These are phyloP conservation scores for Leptinotarsa rubiginosa DNA, from an alignment of 2,888 invertebrate genomes.

Conservation along the genomic window DNA sequence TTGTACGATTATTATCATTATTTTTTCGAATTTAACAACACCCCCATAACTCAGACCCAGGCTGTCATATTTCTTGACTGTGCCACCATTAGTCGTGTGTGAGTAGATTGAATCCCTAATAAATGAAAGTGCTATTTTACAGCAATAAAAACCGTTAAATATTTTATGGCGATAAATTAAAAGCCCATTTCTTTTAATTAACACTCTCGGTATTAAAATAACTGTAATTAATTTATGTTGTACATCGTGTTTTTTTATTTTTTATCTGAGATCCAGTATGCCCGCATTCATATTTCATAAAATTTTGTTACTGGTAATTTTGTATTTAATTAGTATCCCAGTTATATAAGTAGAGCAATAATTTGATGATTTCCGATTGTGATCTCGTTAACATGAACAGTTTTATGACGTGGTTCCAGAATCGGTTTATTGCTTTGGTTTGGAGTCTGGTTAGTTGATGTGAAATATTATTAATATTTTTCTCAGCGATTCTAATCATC, in stretches of 20 bases:
- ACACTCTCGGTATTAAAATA: slow-evolving; percentile 35
- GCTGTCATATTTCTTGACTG: not conserved
- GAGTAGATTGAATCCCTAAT: slow-evolving; percentile 1
- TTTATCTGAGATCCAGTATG: slow-evolving; percentile 10
- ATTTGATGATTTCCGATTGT: slow-evolving; percentile 39
- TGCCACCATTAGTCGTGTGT: not conserved
- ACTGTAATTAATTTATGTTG: slow-evolving; percentile 38
- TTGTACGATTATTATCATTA: not conserved
- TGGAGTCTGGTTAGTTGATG: slow-evolving; percentile 7
- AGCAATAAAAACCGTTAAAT: slow-evolving; percentile 30
- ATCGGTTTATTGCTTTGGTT: slow-evolving; percentile 10
- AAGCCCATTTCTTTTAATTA: slow-evolving; percentile 34
- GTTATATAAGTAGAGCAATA: slow-evolving; percentile 34
- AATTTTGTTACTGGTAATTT: slow-evolving; percentile 37
- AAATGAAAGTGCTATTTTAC: slow-evolving; percentile 27
- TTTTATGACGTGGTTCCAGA: slow-evolving; percentile 14
- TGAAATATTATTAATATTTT: not conserved
- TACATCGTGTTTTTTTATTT: slow-evolving; percentile 11
- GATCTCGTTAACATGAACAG: slow-evolving; percentile 23
- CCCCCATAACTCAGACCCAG: not conserved
- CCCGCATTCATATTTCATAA: slow-evolving; percentile 39
- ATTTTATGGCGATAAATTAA: slow-evolving; percentile 34
- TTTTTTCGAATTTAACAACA: not conserved
- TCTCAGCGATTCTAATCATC: not conserved
- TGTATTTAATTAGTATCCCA: slow-evolving; percentile 37